phyloP scores from a whole-genome alignment of 2,888 invertebrate species.

The Ceraclea dissimilis region DNA sequence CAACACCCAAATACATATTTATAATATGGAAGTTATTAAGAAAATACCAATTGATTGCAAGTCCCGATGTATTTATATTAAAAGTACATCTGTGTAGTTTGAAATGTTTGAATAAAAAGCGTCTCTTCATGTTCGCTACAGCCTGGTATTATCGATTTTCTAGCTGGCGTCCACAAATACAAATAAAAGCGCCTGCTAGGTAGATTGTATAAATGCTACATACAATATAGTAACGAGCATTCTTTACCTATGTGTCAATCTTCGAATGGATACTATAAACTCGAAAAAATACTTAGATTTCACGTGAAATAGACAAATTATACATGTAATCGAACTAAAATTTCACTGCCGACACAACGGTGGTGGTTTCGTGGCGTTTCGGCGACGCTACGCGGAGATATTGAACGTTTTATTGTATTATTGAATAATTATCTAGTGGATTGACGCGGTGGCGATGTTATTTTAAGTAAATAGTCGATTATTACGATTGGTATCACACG shows the following conservation, averaged over 20 bases:
- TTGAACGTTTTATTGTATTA: too few species aligned
- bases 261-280: constrained; percentile 7
- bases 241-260: constrained; percentile 13
- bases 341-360: constrained; percentile 11
- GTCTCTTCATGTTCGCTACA: not conserved
- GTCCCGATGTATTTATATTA: too few species aligned
- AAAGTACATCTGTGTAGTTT: not conserved
- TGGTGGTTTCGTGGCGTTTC: not conserved
- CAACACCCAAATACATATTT: too few species aligned
- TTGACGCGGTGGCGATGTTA: too few species aligned
- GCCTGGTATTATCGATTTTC: constrained; percentile 16
- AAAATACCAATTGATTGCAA: too few species aligned
- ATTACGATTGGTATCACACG: too few species aligned
- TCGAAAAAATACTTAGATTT: constrained; percentile 1
- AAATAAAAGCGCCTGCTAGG: constrained; percentile 11
- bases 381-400: not conserved
- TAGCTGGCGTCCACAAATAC: constrained; percentile 14
- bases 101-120: constrained; percentile 5
- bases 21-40: too few species aligned
- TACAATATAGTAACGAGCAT: not conserved
- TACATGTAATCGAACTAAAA: constrained; percentile 18
- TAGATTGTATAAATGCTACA: not conserved
- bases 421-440: too few species aligned
- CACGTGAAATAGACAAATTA: constrained; percentile 5
- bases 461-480: too few species aligned